These are phyloP conservation scores for Sicus ferrugineus DNA, from an alignment of 2,888 invertebrate species.

Conservation along the genomic window DNA sequence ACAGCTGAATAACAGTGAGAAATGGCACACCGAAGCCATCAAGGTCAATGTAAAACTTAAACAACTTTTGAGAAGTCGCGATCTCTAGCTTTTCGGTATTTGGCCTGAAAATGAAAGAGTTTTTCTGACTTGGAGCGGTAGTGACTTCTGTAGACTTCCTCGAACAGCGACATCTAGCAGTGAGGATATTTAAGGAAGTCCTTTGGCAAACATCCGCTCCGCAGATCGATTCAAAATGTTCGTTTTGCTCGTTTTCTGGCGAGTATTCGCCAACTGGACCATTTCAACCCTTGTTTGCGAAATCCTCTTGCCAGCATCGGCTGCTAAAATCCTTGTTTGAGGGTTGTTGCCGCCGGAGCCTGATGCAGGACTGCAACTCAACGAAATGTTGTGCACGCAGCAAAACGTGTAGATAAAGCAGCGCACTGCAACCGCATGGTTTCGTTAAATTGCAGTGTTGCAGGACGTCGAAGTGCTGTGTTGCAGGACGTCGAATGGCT, in stretches of 20 bases:
- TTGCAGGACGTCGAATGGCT: neutral
- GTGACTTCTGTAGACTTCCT: too few species aligned
- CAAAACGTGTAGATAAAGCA: conserved; percentile 34
- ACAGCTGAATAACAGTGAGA: too few species aligned
- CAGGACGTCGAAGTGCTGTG: neutral
- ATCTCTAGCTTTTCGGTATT: too few species aligned
- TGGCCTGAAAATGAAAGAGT: too few species aligned
- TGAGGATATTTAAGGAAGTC: too few species aligned
- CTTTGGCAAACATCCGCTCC: neutral
- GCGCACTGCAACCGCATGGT: conserved; percentile 17
- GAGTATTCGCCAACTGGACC: neutral
- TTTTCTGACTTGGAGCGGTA: too few species aligned
- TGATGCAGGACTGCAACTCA: conserved; percentile 22
- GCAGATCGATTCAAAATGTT: neutral
- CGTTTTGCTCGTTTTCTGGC: too few species aligned
- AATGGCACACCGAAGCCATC: too few species aligned
- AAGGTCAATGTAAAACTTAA: too few species aligned
- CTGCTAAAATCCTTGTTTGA: neutral
- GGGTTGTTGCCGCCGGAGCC: conserved; percentile 9
- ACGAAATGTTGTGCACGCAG: conserved; percentile 7
- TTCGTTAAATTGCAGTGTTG: conserved; percentile 18
- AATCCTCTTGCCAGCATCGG: neutral
- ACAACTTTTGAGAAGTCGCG: too few species aligned
- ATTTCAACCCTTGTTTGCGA: conserved; percentile 7
- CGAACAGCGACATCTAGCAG: neutral